Conservation (phyloP, 2,888 invertebrate genomes). For the Epinotia nisella region DNA sequence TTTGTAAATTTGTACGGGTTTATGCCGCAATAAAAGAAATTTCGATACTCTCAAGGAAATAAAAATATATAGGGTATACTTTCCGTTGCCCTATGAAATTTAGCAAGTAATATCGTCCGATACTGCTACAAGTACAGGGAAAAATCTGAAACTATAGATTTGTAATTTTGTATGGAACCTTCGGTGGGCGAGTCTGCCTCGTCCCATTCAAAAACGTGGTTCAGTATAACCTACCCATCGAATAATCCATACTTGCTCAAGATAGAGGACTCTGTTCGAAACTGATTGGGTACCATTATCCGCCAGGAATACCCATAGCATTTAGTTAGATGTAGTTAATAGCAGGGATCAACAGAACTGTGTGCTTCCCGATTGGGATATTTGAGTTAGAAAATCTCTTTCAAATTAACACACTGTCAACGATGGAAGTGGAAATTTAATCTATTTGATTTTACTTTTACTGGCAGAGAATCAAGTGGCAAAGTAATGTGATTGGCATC, state of each 20-base stretch:
- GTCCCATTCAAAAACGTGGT: no score
- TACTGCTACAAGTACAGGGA: no score
- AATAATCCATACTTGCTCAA: background rate
- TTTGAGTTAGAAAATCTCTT: conserved; percentile 3
- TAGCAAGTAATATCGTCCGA: no score
- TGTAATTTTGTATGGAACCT: no score
- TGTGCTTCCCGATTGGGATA: background rate
- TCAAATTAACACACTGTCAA: background rate
- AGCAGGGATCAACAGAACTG: background rate
- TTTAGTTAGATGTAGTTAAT: conserved; percentile 35
- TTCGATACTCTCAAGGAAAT: no score
- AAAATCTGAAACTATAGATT: no score
- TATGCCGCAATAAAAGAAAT: no score
- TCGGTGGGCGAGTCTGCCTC: no score
- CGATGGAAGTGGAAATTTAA: background rate
- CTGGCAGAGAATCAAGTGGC: background rate
- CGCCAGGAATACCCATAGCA: conserved; percentile 11
- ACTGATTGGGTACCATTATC: conserved; percentile 24
- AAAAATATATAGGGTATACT: no score
- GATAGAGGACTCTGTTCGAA: background rate
- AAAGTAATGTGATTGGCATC: background rate
- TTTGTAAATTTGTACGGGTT: no score
- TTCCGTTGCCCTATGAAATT: no score
- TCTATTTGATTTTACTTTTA: background rate
- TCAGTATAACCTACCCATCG: no score